Evolutionary conservation across 2,797 vertebrate species (phyloP), one percentile per base, ranked within the genome.

Genomic region (Ctenosaura bakeri): DNA sequence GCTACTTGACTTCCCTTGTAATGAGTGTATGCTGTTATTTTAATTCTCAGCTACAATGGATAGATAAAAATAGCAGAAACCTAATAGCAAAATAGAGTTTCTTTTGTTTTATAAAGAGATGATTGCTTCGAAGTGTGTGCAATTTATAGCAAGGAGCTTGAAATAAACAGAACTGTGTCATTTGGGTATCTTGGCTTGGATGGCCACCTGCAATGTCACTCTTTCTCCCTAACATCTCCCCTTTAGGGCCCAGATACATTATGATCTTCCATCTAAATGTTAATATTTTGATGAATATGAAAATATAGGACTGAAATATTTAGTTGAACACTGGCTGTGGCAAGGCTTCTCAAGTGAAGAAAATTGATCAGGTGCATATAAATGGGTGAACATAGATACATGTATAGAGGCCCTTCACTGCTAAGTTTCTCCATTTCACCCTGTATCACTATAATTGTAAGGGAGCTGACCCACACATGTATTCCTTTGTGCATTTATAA

Each of bases 231-330:
- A 59, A 80, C 20, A 46, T 8, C 46, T 35, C 32, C 56, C 54
- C 29, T 76, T 88, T 22, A 18, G 8, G 85, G 46, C 1, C 0
- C 1, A 35, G 3, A 14, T 81, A 14, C 52, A 88, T 83, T 22
- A 76, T 29, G 66, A 4, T 0, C 0, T 83, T 77, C 46, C 59
- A 26, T 6, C 3, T 2, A 76, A 89, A 76, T 83, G 54, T 71
- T 76, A 83, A 89, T 74, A 89, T 74, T 83, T 62, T 83, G 29
- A 86, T 3, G 89, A 92, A 88, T 0, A 92, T 1, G 54, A 86
- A 76, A 86, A 77, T 76, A 62, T 13, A 20, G 35, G 42, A 62
- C 6, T 26, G 22, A 86, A 86, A 76, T 35, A 76, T 42, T 77
- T 56, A 59, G 6, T 42, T 59, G 73, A 86, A 32, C 26, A 26